Evolutionary conservation across 1,140 invertebrate species (phyloP), one percentile per base, ranked within the genome.

Genomic region (Spodoptera frugiperda): DNA sequence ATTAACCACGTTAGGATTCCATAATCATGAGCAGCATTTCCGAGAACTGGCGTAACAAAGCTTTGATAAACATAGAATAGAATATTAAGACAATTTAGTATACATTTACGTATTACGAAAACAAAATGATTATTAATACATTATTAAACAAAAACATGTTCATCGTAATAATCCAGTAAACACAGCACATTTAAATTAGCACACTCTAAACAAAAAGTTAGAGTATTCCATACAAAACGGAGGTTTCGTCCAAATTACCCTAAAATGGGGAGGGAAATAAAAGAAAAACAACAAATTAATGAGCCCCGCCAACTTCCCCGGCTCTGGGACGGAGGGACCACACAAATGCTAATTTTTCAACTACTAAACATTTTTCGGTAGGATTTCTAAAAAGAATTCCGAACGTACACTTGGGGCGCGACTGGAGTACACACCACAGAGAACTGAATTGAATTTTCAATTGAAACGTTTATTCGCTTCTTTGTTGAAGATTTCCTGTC

Each of bases 271-370:
- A 39, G 51, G 72, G 70, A 77, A 21, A 15, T 19, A 65, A 65
- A 76, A 54, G 48, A 71, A 61, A 75, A 75, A 53, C n/a, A 75
- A 80, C 71, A 80, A 80, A 80, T 78, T 78, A 80, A 80, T 54
- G 79, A 72, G 71, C 51, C 39, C 46, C 53, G 49, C 49, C 49
- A 76, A 59, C 67, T 72, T 75, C 71, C 70, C 70, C 77, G 76
- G 21, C 12, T 2, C 46, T 11, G 46, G 65, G 65, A 39, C 15
- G 39, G 15, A 67, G 77, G 82, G 83, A 77, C 78, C 78, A 82
- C 86, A 87, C 82, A 87, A 87, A 89, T 88, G 88, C 83, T 79
- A 89, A 89, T 89, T 84, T 82, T 68, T 81, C 76, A 79, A 86
- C 87, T 79, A 86, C 84, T 88, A 86, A 87, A 86, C 84, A 86